Base-by-base conservation (phyloP, 30 jellyfish, hydroid and myxozoan species). In the Catostylus mosaicus region DNA sequence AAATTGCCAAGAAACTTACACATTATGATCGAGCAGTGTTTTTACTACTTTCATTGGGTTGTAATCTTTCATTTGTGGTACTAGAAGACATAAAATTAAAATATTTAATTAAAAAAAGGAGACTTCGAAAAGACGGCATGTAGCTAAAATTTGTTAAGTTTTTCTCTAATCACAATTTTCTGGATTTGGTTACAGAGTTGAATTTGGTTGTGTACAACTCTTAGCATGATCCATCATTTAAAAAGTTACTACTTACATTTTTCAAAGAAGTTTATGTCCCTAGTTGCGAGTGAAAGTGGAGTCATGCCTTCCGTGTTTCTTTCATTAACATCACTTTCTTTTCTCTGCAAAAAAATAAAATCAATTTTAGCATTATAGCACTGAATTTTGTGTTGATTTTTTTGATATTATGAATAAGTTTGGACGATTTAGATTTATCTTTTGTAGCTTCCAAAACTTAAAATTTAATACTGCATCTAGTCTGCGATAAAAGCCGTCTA, bases 221-320 rank as follows among this genome's bases (percentile, higher is more conserved):
- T 40, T 5, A 7, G 14, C 54, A 40, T 40, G 14, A 40, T 40
- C 7, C n/a, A n/a, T n/a, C n/a, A n/a, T n/a, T n/a, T n/a, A 48
- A 48, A 4, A 48, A 4, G 20, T 66, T 27, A 3, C 45, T 40
- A 43, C 92, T 69, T 69, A 82, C 92, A 59, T n/a, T 71, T 72
- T 61, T 82, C 86, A 23, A 82, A 69, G 38, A 82, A 70, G 23
- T 82, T 82, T n/a, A 82, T 59, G 75, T 82, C 92, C 51, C 92
- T 69, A 1, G 92, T 82, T 10, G 92, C 92, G 29, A 82, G 73
- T 74, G 30, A 35, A n/a, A 82, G 75, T 0, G 92, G 92, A 7
- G 92, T 82, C 86, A 68, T 57, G 37, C 92, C 92, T 51, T 82
- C 92, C 12, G 27, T 31, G 30, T 82, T 82, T 52, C 54, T 30